These are phyloP conservation scores for Numenius phaeopus DNA, from an alignment of 2,797 vertebrate species.

Conservation along the genomic window DNA sequence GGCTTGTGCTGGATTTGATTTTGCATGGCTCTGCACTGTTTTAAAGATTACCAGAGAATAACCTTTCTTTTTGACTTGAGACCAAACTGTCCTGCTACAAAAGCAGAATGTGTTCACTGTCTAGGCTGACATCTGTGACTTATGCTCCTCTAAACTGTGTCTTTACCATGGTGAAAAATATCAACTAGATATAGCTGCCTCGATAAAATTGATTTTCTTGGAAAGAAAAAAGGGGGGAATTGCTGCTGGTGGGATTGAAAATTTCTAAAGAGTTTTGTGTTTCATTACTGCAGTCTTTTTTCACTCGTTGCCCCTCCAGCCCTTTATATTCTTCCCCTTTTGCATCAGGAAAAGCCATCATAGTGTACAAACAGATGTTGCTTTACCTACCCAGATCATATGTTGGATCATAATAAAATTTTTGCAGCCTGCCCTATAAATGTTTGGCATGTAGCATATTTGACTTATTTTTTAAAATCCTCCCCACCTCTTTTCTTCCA, in stretches of 20 bases:
- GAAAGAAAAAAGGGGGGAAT: conserved; percentile 40
- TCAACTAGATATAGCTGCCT: conserved; percentile 33
- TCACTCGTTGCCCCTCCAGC: conserved; percentile 45
- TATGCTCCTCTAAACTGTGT: background rate
- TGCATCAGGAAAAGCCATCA: conserved; percentile 62
- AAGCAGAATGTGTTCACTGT: background rate
- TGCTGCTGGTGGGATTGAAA: conserved; percentile 38
- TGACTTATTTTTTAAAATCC: background rate
- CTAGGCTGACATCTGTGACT: conserved; percentile 28
- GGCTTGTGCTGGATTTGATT: background rate
- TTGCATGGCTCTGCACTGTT: background rate
- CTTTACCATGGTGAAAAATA: conserved; percentile 39
- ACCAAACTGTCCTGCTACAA: background rate
- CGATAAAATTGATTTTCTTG: conserved; percentile 60
- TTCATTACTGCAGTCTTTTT: conserved; percentile 45
- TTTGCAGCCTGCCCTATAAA: conserved; percentile 19
- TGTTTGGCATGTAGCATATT: background rate
- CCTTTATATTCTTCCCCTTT: conserved; percentile 55
- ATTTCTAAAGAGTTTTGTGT: conserved; percentile 58
- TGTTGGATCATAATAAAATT: background rate
- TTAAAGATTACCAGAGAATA: conserved; percentile 23
- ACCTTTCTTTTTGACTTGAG: conserved; percentile 7
- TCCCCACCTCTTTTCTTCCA: background rate
- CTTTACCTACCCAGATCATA: conserved; percentile 19
- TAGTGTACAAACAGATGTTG: conserved; percentile 59